A percentile compares a stretch with the other conserved stretches of the same genome.
Conservation (phyloP, 2,888 invertebrate genomes). For the Nasonovia ribisnigri region DNA sequence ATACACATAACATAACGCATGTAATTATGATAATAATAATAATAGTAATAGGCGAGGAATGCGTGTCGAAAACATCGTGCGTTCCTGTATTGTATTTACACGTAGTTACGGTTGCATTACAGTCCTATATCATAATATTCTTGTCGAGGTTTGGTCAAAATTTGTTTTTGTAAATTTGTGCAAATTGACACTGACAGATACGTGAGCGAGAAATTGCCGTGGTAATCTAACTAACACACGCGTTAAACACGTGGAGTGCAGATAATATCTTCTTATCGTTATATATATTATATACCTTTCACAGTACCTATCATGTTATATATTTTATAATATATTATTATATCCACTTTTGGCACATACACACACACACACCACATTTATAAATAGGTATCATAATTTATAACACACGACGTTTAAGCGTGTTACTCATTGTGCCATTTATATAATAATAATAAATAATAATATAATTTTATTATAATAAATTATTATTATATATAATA, state of each 20-base stretch:
- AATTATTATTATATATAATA: neutral
- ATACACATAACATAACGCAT: neutral
- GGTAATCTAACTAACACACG: neutral
- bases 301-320: neutral
- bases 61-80: slow-evolving; percentile 25
- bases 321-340: neutral
- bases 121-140: neutral
- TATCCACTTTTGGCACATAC: neutral
- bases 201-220: slow-evolving; percentile 47
- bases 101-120: neutral
- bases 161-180: slow-evolving; percentile 30
- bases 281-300: neutral
- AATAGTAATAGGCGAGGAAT: neutral
- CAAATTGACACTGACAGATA: slow-evolving; percentile 25
- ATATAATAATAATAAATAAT: slow-evolving; percentile 10
- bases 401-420: neutral
- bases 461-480: neutral
- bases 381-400: neutral
- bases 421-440: neutral
- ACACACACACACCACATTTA: neutral
- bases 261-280: neutral
- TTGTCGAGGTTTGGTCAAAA: neutral
- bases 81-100: neutral
- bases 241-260: neutral
- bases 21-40: neutral